A percentile compares a stretch with the other conserved stretches of the same genome.
Conservation (phyloP, 37 sponge, comb jelly and placozoan genomes). For the Aphrocallistes beatrix region DNA sequence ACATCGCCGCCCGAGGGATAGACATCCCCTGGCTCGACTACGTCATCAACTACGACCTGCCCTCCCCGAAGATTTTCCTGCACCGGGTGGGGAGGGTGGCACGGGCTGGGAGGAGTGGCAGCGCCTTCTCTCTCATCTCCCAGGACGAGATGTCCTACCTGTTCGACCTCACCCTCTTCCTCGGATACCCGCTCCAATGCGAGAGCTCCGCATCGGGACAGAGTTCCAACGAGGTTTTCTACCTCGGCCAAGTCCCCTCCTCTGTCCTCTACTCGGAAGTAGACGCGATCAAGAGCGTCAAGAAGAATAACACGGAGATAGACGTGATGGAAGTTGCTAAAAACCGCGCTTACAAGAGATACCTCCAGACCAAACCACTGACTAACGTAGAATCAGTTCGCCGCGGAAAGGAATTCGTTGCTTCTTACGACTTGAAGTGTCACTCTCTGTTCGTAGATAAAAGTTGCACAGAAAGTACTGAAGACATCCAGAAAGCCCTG, state of each 20-base stretch:
- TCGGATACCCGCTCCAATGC: constrained; percentile 30
- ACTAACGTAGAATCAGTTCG: background rate
- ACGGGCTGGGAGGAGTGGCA: constrained; percentile 79
- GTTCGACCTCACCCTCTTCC: constrained; percentile 77
- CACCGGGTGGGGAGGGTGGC: constrained; percentile 96
- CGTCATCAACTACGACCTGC: constrained; percentile 91
- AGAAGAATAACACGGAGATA: background rate
- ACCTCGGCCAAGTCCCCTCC: background rate
- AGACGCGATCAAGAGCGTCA: background rate
- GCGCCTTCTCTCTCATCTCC: constrained; percentile 72
- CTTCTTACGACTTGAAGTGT: background rate
- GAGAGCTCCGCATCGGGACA: background rate
- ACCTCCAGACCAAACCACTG: background rate
- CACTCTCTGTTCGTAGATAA: background rate
- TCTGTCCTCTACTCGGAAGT: background rate
- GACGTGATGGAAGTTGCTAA: background rate
- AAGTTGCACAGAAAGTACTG: background rate
- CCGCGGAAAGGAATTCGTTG: background rate
- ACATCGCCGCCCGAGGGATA: constrained; percentile 95
- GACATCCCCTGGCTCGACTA: constrained; percentile 92
- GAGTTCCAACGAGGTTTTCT: background rate
- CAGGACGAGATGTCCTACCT: constrained; percentile 71
- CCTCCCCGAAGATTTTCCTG: constrained; percentile 86
- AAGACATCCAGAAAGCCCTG: background rate
- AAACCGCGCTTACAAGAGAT: constrained; percentile 1